Base-by-base conservation (phyloP, 2,797 vertebrate genomes). In the Gymnopithys bicolor region DNA sequence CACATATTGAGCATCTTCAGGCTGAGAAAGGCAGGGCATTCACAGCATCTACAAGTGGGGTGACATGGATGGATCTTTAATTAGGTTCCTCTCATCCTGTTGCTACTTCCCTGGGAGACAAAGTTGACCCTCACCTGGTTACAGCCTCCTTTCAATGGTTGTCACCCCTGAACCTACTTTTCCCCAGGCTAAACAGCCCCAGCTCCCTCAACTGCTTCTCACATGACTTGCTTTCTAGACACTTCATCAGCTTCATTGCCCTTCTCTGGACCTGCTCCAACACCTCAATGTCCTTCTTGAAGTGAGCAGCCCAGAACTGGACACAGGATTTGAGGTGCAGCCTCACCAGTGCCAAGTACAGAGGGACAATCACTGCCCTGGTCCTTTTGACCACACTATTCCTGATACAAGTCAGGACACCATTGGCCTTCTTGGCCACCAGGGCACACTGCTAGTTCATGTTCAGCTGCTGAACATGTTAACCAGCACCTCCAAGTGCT, bases 261-360 rank as follows among this genome's bases (percentile, higher is more conserved):
- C 8, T 43, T 71, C 27, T 51, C 32, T 58, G 75, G 59, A 28
- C 3, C 0, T 2, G 5, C 5, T 37, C 10, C n/a, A 64, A 37
- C 22, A 5, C 15, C 58, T 51, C 58, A 43, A 1, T 37, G 6
- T 32, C 21, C 11, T 35, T 35, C 70, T 43, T 35, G 32, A 7
- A 28, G 1, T 49, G 3, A 49, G 11, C 11, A 16, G 3, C 43
- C 43, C 18, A 7, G 5, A 51, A 43, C 8, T 64, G 51, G 1
- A 11, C 15, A n/a, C 32, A 58, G 32, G 1, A 24, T 11, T 51
- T 3, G 2, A 64, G 43, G 5, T 58, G 27, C 0, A 1, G 7
- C 43, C 32, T 51, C 75, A 37, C 10, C 32, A n/a, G 4, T 23
- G 7, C 27, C 0, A 0, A 43, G 32, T 2, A 7, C 27, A 37